Evolutionary conservation across 2,113 vertebrate species (phyloP), one percentile per base, ranked within the genome.

Genomic region (Anoplopoma fimbria): DNA sequence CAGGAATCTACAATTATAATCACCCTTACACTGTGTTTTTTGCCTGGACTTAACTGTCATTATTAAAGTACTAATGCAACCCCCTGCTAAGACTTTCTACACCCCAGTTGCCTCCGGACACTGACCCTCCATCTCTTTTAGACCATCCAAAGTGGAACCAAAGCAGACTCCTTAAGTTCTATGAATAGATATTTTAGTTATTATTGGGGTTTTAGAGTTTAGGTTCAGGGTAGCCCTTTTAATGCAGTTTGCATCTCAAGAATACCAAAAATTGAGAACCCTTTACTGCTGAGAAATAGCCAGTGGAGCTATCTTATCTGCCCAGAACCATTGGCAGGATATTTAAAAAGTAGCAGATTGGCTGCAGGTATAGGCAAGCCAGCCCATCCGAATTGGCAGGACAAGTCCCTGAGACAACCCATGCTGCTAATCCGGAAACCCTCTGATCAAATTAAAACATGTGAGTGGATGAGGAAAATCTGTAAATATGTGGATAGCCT

Each of bases 401-500:
- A 81, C 58, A 21, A 4, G 49, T 74, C 82, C 29, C 75, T 65
- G 60, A 90, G 82, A 87, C 51, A 68, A 40, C 64, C 42, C 83
- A 49, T 62, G 88, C 80, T 84, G 84, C 65, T 92, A 88, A 92
- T 89, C 84, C 77, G 82, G 82, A 88, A 87, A 87, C 85, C 90
- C 82, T 75, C 79, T 73, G 90, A 88, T 89, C 85, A 88, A 92
- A 91, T 92, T 86, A 88, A 92, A 90, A 88, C 82, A 72, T 82
- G 83, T 47, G 75, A 89, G 75, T 68, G 81, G 67, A 75, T 63
- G 79, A 85, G 57, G 60, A 64, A 27, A 83, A 69, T 81, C 63
- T 67, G 69, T 4, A 33, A 67, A 88, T 89, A 68, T 33, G 63
- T 85, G 81, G 79, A 73, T 87, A 36, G 17, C 53, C 62, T 81